Conservation (phyloP, 2,113 vertebrate species). For the Labeo rohita region DNA sequence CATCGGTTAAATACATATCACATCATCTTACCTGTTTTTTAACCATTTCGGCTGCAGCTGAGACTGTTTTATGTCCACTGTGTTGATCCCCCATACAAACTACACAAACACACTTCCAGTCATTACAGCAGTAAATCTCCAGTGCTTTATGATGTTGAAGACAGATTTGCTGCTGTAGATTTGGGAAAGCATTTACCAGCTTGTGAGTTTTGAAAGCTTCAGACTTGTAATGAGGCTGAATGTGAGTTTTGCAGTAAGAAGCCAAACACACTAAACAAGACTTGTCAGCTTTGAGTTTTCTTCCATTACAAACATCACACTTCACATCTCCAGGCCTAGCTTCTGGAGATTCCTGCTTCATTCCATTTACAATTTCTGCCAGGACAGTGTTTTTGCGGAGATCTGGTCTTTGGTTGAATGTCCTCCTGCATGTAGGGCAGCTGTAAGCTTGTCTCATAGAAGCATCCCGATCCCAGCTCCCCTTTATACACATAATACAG, state of each 20-base stretch:
- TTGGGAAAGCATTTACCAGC: constrained; percentile 77
- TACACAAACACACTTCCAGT: constrained; percentile 72
- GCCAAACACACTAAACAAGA: constrained; percentile 93
- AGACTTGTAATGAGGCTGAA: constrained; percentile 89
- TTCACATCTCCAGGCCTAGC: constrained; percentile 62
- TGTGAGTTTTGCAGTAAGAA: constrained; percentile 90
- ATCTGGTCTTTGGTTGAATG: constrained; percentile 11
- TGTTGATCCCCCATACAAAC: constrained; percentile 73
- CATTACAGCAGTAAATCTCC: constrained; percentile 77
- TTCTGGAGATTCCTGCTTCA: background rate
- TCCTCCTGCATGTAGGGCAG: constrained; percentile 44
- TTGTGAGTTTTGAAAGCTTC: constrained; percentile 90
- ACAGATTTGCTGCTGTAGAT: constrained; percentile 73
- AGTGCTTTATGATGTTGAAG: constrained; percentile 72
- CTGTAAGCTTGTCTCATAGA: background rate
- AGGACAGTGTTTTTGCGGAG: constrained; percentile 47
- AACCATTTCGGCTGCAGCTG: constrained; percentile 65
- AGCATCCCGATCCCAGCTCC: background rate
- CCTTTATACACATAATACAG: constrained; percentile 45
- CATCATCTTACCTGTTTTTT: constrained; percentile 68
- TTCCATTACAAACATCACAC: constrained; percentile 89
- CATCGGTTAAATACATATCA: too few relatives aligned
- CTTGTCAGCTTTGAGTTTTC: constrained; percentile 87
- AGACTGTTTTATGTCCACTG: constrained; percentile 73
- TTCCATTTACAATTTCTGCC: constrained; percentile 26